phyloP scores from a whole-genome alignment of 2,797 vertebrate genomes.

The Xenentodon cancila region DNA sequence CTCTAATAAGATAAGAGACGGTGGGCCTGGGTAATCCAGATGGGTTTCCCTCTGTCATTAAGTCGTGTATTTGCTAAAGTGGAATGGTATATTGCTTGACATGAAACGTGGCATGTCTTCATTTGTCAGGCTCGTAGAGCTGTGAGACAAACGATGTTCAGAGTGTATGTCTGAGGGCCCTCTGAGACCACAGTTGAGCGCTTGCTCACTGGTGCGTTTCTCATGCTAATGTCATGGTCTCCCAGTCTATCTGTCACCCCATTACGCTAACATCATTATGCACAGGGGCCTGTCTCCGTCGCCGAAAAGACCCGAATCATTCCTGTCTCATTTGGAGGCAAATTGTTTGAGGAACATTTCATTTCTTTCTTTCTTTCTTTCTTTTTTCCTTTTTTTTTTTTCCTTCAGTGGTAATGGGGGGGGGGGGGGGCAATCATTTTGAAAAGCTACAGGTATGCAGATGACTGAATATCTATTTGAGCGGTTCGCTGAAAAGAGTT shows the following conservation, averaged over 20 bases:
- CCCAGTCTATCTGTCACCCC: conserved; percentile 84
- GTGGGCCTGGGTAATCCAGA: conserved; percentile 48
- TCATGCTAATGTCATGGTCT: conserved; percentile 86
- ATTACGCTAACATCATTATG: conserved; percentile 87
- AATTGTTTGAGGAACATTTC: conserved; percentile 86
- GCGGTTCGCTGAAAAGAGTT: conserved; percentile 78
- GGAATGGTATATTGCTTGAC: conserved; percentile 72
- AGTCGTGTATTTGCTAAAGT: conserved; percentile 74
- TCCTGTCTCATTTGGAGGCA: conserved; percentile 85
- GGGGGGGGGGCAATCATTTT: conserved; percentile 81
- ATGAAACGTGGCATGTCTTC: conserved; percentile 76
- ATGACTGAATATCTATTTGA: conserved; percentile 83
- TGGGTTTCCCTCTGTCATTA: conserved; percentile 66
- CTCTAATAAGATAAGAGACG: conserved; percentile 68
- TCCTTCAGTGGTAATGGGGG: conserved; percentile 61
- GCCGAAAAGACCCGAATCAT: conserved; percentile 84
- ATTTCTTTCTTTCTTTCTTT: conserved; percentile 33
- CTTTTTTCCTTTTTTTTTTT: conserved; percentile 40
- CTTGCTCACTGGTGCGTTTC: conserved; percentile 85
- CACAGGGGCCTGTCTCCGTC: conserved; percentile 77
- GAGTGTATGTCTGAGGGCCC: conserved; percentile 74
- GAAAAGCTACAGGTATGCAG: conserved; percentile 81
- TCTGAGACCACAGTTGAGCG: conserved; percentile 81
- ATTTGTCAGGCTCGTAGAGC: conserved; percentile 77
- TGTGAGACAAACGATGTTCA: conserved; percentile 74